A percentile compares a stretch with the other conserved stretches of the same genome.
phyloP scores from a whole-genome alignment of 2,888 invertebrate genomes.

The Drosophila tripunctata region DNA sequence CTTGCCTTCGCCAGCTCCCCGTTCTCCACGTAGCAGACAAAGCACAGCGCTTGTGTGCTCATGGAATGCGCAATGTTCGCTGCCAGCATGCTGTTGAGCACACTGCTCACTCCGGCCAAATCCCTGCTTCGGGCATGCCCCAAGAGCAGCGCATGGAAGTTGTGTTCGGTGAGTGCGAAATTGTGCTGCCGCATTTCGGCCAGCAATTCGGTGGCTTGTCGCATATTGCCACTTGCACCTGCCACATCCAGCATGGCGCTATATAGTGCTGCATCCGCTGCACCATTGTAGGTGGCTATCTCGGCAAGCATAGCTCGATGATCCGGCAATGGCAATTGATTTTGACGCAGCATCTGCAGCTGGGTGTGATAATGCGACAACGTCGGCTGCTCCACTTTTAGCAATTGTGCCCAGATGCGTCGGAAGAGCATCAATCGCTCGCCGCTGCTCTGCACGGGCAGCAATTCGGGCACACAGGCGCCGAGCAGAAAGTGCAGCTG shows the following conservation, averaged over 20 bases:
- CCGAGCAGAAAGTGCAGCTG: slow-evolving; percentile 84
- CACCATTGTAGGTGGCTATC: slow-evolving; percentile 83
- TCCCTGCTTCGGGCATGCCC: slow-evolving; percentile 85
- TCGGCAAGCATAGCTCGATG: slow-evolving; percentile 64
- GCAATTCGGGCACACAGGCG: slow-evolving; percentile 84
- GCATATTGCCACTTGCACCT: slow-evolving; percentile 86
- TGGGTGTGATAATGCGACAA: slow-evolving; percentile 85
- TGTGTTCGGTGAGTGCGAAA: slow-evolving; percentile 86
- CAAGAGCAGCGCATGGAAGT: slow-evolving; percentile 87
- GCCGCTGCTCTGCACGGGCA: slow-evolving; percentile 85
- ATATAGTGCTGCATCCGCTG: slow-evolving; percentile 84
- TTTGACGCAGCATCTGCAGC: slow-evolving; percentile 87
- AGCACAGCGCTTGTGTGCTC: slow-evolving; percentile 85
- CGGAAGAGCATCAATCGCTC: slow-evolving; percentile 85
- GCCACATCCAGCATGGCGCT: slow-evolving; percentile 86
- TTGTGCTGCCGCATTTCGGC: slow-evolving; percentile 86
- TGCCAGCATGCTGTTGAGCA: slow-evolving; percentile 86
- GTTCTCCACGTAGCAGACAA: slow-evolving; percentile 85
- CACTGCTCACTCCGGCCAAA: slow-evolving; percentile 84
- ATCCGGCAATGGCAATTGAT: slow-evolving; percentile 84
- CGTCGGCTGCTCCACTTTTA: slow-evolving; percentile 72
- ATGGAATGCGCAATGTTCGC: slow-evolving; percentile 85
- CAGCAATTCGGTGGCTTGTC: slow-evolving; percentile 86
- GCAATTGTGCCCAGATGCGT: slow-evolving; percentile 86
- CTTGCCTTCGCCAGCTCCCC: slow-evolving; percentile 80